These are phyloP conservation scores for Geophilus truncorum DNA, from an alignment of 2,888 invertebrate species.

Conservation along the genomic window DNA sequence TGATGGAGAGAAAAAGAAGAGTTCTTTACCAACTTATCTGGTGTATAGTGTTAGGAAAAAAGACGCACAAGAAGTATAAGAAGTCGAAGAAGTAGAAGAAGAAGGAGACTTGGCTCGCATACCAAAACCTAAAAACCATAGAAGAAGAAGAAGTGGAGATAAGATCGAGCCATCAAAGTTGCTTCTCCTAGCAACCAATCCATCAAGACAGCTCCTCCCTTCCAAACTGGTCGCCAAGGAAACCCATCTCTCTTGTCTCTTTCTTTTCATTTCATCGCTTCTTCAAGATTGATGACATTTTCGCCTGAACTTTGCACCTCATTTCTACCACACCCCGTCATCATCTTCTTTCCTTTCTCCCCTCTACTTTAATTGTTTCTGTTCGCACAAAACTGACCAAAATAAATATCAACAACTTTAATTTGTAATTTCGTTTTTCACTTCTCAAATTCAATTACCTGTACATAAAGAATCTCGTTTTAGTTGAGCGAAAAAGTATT, in stretches of 20 bases:
- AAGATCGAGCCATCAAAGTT: slow-evolving; percentile 25
- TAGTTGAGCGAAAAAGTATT: too few species aligned
- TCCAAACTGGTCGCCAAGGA: slow-evolving; percentile 25
- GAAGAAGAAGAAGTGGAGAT: background rate
- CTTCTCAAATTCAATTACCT: background rate
- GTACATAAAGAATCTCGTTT: too few species aligned
- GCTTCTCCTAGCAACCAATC: slow-evolving; percentile 21
- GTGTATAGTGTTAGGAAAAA: background rate
- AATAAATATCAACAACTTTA: too few species aligned
- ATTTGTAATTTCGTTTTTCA: background rate
- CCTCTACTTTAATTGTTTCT: background rate
- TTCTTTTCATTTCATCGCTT: slow-evolving; percentile 22
- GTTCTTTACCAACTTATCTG: background rate
- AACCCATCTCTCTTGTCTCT: slow-evolving; percentile 27
- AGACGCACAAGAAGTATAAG: background rate
- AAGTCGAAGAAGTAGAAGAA: too few species aligned
- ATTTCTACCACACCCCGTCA: background rate
- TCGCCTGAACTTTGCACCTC: slow-evolving; percentile 25
- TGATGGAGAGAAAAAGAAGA: background rate
- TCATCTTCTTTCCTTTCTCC: background rate
- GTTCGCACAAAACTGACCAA: background rate
- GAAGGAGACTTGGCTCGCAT: background rate
- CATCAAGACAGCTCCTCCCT: background rate
- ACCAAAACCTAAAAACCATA: slow-evolving; percentile 1
- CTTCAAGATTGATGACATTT: slow-evolving; percentile 12